A percentile compares a stretch with the other conserved stretches of the same genome.
phyloP scores from a whole-genome alignment of 37 sponge, comb jelly and placozoan species.

The Diacarnus erythraeanus region DNA sequence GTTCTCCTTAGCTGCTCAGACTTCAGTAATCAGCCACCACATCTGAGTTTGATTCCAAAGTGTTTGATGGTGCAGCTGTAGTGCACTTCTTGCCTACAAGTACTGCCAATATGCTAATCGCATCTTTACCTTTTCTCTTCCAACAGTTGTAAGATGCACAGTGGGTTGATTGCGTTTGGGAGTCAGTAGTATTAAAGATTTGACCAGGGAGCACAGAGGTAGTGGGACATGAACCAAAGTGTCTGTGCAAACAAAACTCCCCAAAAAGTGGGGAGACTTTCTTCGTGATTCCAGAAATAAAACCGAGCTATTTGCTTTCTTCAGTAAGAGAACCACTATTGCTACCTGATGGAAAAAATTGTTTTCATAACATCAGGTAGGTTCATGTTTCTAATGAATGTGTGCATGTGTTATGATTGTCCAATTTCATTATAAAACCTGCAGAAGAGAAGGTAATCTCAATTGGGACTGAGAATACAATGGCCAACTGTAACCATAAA shows the following conservation, averaged over 20 bases:
- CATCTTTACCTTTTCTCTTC: constrained; percentile 1
- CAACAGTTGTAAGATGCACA: neutral
- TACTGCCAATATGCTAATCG: no score
- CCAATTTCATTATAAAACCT: no score
- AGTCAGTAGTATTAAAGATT: neutral
- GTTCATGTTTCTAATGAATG: no score
- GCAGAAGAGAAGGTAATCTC: no score
- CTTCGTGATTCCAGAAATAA: constrained; percentile 42
- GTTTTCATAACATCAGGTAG: constrained; percentile 49
- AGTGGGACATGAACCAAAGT: constrained; percentile 10
- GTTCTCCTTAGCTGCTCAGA: neutral
- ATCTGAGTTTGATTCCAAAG: neutral
- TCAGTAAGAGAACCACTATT: constrained; percentile 13
- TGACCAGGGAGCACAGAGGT: constrained; percentile 12
- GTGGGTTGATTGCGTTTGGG: neutral
- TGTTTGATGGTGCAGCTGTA: constrained; percentile 1
- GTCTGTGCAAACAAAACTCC: constrained; percentile 9
- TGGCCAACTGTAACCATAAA: constrained; percentile 21
- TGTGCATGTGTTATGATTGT: no score
- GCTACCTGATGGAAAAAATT: constrained; percentile 1
- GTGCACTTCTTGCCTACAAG: neutral
- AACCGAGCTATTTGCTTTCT: constrained; percentile 44
- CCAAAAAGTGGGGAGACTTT: constrained; percentile 34
- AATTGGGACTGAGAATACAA: neutral
- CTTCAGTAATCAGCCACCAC: neutral